Conservation (phyloP, 2,113 vertebrate genomes). For the Polypterus bichir region DNA sequence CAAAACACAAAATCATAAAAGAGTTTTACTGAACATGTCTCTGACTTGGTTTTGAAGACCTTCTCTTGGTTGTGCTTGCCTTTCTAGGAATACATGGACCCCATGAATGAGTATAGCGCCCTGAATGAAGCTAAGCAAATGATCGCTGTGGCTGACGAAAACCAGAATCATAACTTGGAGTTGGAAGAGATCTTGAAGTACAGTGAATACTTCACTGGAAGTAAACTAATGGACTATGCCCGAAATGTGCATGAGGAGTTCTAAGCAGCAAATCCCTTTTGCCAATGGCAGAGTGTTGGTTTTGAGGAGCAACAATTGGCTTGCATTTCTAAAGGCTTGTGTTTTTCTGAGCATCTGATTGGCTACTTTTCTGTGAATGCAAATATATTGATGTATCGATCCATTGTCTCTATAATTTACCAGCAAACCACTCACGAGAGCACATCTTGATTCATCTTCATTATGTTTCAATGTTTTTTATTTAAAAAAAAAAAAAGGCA, state of each 20-base stretch:
- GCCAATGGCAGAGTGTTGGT: neutral
- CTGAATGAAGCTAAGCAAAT: conserved; percentile 94
- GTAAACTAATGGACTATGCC: conserved; percentile 96
- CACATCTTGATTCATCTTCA: too few species aligned
- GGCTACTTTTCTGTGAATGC: neutral
- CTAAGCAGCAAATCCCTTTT: conserved; percentile 35
- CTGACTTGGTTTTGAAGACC: too few species aligned
- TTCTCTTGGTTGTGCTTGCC: neutral
- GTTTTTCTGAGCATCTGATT: neutral
- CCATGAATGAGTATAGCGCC: conserved; percentile 93
- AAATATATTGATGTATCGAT: too few species aligned
- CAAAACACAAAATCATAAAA: too few species aligned
- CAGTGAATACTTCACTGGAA: conserved; percentile 93
- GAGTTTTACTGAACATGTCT: too few species aligned
- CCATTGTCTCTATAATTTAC: too few species aligned
- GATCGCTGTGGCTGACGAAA: conserved; percentile 94
- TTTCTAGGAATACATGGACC: conserved; percentile 89
- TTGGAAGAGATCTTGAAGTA: conserved; percentile 89
- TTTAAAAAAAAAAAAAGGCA: too few species aligned
- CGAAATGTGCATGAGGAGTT: conserved; percentile 93
- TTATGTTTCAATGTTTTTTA: too few species aligned
- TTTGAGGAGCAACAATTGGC: neutral
- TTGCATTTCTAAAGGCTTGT: neutral
- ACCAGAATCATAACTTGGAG: conserved; percentile 80
- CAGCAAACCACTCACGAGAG: too few species aligned